Conservation (phyloP, 2,113 vertebrate genomes). For the Rhinolophus sinicus region DNA sequence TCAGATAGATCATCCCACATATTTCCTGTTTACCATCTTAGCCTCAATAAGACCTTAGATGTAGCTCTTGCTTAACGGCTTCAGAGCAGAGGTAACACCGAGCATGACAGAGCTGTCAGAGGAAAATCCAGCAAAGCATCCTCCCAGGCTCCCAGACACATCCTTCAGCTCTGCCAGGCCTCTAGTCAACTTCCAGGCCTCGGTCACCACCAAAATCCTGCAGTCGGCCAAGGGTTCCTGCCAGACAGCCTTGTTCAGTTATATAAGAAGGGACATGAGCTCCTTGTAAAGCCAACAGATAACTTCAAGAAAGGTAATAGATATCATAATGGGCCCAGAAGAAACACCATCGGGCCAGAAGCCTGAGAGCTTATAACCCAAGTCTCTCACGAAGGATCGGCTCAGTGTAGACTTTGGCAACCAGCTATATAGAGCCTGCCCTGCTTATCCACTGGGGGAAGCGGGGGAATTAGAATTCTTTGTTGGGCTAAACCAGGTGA, state of each 20-base stretch:
- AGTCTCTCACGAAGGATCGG: not conserved
- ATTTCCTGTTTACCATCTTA: not conserved
- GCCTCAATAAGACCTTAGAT: not conserved
- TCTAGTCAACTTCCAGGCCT: not conserved
- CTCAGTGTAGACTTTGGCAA: not conserved
- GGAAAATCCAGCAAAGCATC: not conserved
- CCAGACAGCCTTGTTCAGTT: not conserved
- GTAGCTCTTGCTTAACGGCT: not conserved
- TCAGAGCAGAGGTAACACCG: not conserved
- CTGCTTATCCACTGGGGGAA: not conserved
- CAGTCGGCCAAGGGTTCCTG: not conserved
- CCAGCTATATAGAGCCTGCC: not conserved
- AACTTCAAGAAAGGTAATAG: not conserved
- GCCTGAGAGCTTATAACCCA: not conserved
- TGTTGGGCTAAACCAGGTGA: not conserved
- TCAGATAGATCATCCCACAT: not conserved
- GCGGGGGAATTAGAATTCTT: not conserved
- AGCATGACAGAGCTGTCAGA: not conserved
- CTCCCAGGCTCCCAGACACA: not conserved
- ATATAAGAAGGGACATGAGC: not conserved
- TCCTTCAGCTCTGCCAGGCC: not conserved
- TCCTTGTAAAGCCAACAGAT: not conserved
- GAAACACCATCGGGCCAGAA: not conserved
- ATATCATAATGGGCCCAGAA: not conserved
- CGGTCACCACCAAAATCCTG: not conserved